Base-by-base conservation (phyloP, 2,888 invertebrate species). In the Andrena bicolor region DNA sequence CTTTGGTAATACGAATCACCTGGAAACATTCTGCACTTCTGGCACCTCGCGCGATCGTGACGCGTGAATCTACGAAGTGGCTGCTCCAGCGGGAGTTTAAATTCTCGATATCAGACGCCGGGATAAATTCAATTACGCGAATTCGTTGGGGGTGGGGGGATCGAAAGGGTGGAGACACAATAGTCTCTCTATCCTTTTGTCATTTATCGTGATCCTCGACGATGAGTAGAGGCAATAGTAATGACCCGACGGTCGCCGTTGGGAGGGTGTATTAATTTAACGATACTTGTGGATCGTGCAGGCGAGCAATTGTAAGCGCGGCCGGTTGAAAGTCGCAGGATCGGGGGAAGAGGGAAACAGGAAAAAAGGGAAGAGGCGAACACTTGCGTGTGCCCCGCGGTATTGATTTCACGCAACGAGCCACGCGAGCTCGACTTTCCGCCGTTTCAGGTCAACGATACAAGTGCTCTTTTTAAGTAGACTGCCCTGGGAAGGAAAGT, bases 321-420 rank as follows among this genome's bases (percentile, higher is more conserved):
- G n/a, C 26, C n/a, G 74, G 51, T 26, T 48, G 48, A 30, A 61
- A 75, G 61, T 68, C 49, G 35, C 16, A 26, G 68, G 71, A 69
- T 48, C 20, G 41, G 51, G n/a, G 58, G 58, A 20, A 30, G 16
- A 10, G 26, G 32, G 64, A 30, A 64, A n/a, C 35, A 66, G 41
- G 58, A 63, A 76, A 76, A 74, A 61, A 70, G 41, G 80, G 73
- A 83, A 86, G 83, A 71, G 80, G 81, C 69, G 77, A 87, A 83
- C 75, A 87, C 76, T 89, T 87, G 87, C 87, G 88, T 89, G 89
- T 75, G 64, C 69, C 75, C 41, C 68, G 76, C 53, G 74, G 88
- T 89, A 89, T 89, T 89, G 89, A 89, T 89, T 85, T 84, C 76
- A 89, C 89, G 88, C 89, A 89, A 85, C 77, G 82, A 51, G 69